phyloP scores from a whole-genome alignment of 2,888 invertebrate genomes.

The Ophonus ardosiacus region DNA sequence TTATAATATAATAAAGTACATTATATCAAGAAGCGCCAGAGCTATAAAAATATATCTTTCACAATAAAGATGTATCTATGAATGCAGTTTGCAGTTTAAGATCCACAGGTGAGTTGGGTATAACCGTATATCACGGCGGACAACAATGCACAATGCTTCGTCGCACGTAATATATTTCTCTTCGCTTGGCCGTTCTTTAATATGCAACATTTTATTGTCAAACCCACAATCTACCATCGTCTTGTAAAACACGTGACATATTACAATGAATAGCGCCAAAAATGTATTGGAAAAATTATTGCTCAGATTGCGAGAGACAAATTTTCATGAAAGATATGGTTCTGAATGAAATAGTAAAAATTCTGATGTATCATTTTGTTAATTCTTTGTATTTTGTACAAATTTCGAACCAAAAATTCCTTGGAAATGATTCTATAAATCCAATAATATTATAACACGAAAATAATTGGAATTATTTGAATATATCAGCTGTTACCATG shows the following conservation, averaged over 20 bases:
- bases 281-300: not conserved
- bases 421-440: too few relatives aligned
- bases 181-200: constrained; percentile 8
- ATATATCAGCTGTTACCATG: too few relatives aligned
- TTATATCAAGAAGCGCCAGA: constrained; percentile 20
- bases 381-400: too few relatives aligned
- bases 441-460: too few relatives aligned
- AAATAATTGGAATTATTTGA: too few relatives aligned
- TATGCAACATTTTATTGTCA: constrained; percentile 41
- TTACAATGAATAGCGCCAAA: not conserved
- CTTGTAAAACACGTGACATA: not conserved
- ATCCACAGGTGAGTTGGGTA: not conserved
- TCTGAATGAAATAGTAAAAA: too few relatives aligned
- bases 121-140: constrained; percentile 36
- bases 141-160: constrained; percentile 28
- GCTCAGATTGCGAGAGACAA: too few relatives aligned
- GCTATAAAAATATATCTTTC: constrained; percentile 21
- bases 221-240: not conserved
- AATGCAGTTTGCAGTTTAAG: constrained; percentile 2
- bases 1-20: not conserved
- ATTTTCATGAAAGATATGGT: too few relatives aligned
- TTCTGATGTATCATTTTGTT: too few relatives aligned
- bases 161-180: constrained; percentile 39
- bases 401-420: too few relatives aligned
- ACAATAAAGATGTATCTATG: constrained; percentile 6